A percentile compares a stretch with the other conserved stretches of the same genome.
These are phyloP conservation scores for Ecliptopera silaceata DNA, from an alignment of 2,888 invertebrate species.

Conservation along the genomic window DNA sequence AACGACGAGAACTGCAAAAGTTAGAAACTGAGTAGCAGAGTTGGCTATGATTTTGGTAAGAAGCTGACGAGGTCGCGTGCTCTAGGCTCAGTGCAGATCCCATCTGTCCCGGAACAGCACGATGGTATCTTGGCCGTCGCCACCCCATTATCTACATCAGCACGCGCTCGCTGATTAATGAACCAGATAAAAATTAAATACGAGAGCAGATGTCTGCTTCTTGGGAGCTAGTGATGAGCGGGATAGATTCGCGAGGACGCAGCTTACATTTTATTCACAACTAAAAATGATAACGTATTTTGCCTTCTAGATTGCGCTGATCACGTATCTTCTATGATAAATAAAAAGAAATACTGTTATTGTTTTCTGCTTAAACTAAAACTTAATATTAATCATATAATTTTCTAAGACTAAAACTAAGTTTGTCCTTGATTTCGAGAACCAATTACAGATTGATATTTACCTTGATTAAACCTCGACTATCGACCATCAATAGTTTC, in stretches of 20 bases:
- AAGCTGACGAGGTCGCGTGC: constrained; percentile 27
- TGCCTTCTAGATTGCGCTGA: not conserved
- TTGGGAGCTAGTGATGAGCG: constrained; percentile 31
- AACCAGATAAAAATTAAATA: constrained; percentile 79
- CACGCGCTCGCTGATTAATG: constrained; percentile 79
- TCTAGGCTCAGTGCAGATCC: constrained; percentile 49
- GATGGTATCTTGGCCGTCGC: constrained; percentile 72
- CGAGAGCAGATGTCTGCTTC: constrained; percentile 72
- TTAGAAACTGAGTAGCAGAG: constrained; percentile 4
- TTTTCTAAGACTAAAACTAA: too few relatives aligned
- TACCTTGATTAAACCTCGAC: constrained; percentile 24
- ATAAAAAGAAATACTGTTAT: too few relatives aligned
- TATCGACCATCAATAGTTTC: constrained; percentile 21
- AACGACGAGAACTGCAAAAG: too few relatives aligned
- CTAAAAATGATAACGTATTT: too few relatives aligned
- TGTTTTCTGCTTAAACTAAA: too few relatives aligned
- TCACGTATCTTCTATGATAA: not conserved
- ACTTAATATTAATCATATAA: too few relatives aligned
- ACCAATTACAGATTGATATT: constrained; percentile 17
- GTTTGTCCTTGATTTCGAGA: constrained; percentile 5
- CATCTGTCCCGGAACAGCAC: constrained; percentile 70
- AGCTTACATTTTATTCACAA: not conserved
- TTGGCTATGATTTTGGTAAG: not conserved
- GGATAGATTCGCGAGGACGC: constrained; percentile 11
- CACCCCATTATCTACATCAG: constrained; percentile 81